phyloP scores from a whole-genome alignment of 2,113 vertebrate species.

The Guaruba guarouba region DNA sequence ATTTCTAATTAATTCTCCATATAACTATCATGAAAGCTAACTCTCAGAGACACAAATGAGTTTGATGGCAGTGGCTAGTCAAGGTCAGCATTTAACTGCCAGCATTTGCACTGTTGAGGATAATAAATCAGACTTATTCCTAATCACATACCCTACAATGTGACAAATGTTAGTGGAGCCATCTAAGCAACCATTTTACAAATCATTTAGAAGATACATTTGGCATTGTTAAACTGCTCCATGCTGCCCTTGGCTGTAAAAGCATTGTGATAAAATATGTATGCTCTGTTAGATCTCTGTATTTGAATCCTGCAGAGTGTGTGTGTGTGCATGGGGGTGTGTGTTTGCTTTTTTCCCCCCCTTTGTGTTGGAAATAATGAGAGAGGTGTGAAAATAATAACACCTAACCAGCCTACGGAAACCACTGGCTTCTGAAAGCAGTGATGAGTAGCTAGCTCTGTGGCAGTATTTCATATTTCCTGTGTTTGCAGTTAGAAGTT shows the following conservation, averaged over 20 bases:
- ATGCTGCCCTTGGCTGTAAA: neutral
- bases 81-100: slow-evolving; percentile 50
- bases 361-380: neutral
- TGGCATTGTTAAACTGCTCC: neutral
- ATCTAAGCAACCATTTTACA: slow-evolving; percentile 5
- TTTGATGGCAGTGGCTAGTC: slow-evolving; percentile 37
- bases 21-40: slow-evolving; percentile 21
- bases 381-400: neutral
- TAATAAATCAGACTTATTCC: slow-evolving; percentile 44
- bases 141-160: slow-evolving; percentile 11
- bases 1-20: slow-evolving; percentile 57
- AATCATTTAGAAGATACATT: slow-evolving; percentile 4
- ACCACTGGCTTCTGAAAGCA: neutral
- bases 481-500: neutral
- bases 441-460: neutral
- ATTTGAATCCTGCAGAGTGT: neutral
- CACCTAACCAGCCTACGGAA: neutral
- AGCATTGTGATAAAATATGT: neutral
- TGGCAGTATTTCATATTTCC: neutral
- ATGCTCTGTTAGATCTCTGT: neutral
- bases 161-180: slow-evolving; percentile 1
- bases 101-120: slow-evolving; percentile 17
- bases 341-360: neutral
- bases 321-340: too few species aligned
- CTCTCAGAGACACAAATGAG: slow-evolving; percentile 26